Evolutionary conservation across 2,113 vertebrate species (phyloP).

Genomic region (human (Homo sapiens)): DNA sequence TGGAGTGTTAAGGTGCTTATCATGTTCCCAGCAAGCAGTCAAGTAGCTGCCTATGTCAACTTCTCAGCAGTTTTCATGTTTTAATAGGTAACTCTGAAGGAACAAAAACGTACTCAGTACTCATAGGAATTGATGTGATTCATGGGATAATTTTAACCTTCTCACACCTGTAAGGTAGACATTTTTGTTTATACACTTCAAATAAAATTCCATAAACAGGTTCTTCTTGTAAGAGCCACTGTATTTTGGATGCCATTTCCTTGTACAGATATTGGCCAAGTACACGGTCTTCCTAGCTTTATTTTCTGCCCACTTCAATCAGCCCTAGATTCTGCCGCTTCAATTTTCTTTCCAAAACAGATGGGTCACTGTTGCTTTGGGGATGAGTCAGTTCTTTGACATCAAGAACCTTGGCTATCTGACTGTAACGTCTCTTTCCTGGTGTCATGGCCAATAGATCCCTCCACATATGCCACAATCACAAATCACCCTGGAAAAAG

Average conservation of each 20-base stretch:
- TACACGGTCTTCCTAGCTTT: not conserved
- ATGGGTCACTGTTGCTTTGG: not conserved
- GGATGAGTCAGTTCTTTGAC: not conserved
- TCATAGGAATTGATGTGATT: not conserved
- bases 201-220: not conserved
- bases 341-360: not conserved
- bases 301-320: not conserved
- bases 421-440: not conserved
- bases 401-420: not conserved
- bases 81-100: constrained; percentile 38
- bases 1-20: not conserved
- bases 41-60: constrained; percentile 3
- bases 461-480: not conserved
- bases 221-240: not conserved
- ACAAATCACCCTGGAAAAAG: not conserved
- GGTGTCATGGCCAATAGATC: not conserved
- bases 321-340: not conserved
- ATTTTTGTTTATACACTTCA: not conserved
- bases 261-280: not conserved
- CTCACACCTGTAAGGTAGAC: not conserved
- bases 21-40: not conserved
- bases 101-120: not conserved
- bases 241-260: not conserved
- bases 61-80: constrained; percentile 5
- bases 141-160: constrained; percentile 22